phyloP scores from a whole-genome alignment of 1,140 invertebrate species.

The Hyles vespertilio region DNA sequence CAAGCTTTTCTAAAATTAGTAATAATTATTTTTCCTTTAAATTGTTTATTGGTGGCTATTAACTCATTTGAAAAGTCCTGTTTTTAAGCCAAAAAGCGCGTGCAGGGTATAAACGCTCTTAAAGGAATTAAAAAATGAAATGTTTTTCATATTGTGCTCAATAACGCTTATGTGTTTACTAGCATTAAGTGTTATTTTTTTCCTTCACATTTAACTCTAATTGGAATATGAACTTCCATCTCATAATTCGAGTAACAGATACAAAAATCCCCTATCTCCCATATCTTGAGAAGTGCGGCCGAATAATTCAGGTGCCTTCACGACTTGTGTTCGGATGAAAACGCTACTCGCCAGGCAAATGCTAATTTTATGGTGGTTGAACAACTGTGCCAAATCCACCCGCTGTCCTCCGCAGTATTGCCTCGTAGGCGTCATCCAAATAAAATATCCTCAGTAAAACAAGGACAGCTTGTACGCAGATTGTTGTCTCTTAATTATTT shows the following conservation, averaged over 20 bases:
- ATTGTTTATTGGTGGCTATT: too few relatives aligned
- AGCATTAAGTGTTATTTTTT: too few relatives aligned
- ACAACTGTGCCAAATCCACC: slow-evolving; percentile 67
- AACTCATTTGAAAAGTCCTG: too few relatives aligned
- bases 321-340: slow-evolving; percentile 61
- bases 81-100: too few relatives aligned
- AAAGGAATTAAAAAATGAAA: too few relatives aligned
- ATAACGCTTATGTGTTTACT: too few relatives aligned
- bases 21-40: too few relatives aligned
- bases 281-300: slow-evolving; percentile 51
- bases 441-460: slow-evolving; percentile 34
- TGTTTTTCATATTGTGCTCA: too few relatives aligned
- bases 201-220: too few relatives aligned
- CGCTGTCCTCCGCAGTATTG: slow-evolving; percentile 62
- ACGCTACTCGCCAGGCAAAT: slow-evolving; percentile 69
- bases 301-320: slow-evolving; percentile 61
- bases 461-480: slow-evolving; percentile 16
- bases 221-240: neutral
- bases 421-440: slow-evolving; percentile 62
- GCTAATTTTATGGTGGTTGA: slow-evolving; percentile 77
- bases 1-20: too few relatives aligned
- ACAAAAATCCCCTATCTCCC: slow-evolving; percentile 38
- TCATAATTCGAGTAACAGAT: slow-evolving; percentile 11
- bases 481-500: slow-evolving; percentile 19
- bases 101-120: too few relatives aligned